phyloP scores from a whole-genome alignment of 2,797 vertebrate genomes.

The Typhlichthys eigenmanni region DNA sequence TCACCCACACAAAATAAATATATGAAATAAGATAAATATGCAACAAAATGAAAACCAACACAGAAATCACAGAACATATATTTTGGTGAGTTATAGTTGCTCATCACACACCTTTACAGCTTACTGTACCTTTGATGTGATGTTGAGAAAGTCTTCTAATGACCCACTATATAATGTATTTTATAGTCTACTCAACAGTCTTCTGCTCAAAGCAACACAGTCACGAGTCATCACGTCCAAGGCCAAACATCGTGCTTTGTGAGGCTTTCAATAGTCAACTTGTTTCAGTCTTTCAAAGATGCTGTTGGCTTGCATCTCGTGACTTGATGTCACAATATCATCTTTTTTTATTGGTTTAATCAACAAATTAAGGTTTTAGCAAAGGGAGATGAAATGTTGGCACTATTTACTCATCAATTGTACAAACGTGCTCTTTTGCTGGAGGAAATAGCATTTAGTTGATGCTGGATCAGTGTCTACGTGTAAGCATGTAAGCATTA shows the following conservation, averaged over 20 bases:
- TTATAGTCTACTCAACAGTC: constrained; percentile 42
- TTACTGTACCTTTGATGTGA: constrained; percentile 31
- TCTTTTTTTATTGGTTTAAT: background rate
- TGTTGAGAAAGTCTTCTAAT: constrained; percentile 32
- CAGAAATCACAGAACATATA: too few relatives aligned
- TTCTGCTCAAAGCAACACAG: constrained; percentile 56
- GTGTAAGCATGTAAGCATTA: background rate
- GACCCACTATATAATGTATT: constrained; percentile 36
- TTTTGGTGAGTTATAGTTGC: too few relatives aligned
- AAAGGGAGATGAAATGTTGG: constrained; percentile 4
- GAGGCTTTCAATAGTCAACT: constrained; percentile 49
- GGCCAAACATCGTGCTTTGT: constrained; percentile 66
- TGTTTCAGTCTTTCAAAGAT: constrained; percentile 3
- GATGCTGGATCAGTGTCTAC: background rate
- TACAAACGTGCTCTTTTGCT: constrained; percentile 4
- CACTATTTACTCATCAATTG: background rate
- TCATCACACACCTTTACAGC: constrained; percentile 24
- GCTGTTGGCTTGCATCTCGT: background rate
- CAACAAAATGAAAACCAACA: too few relatives aligned
- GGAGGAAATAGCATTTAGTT: constrained; percentile 7
- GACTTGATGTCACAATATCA: constrained; percentile 4
- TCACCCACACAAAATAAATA: too few relatives aligned
- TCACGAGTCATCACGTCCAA: constrained; percentile 47
- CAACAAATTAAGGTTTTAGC: constrained; percentile 14
- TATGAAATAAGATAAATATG: too few relatives aligned